phyloP scores from a whole-genome alignment of 2,113 vertebrate species.

The Xenopus borealis region DNA sequence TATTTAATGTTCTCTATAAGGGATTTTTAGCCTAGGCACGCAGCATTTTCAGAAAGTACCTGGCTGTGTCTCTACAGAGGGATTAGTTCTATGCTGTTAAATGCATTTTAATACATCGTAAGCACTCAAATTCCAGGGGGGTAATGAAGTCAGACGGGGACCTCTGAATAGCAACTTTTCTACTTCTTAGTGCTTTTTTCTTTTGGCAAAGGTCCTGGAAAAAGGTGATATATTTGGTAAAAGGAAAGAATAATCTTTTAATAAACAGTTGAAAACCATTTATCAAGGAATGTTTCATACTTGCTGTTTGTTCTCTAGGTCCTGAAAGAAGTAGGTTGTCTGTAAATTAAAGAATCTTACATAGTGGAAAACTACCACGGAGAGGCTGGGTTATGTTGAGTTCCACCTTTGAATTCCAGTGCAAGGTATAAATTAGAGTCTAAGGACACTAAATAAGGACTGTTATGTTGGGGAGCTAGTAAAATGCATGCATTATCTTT shows the following conservation, averaged over 20 bases:
- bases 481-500: no score
- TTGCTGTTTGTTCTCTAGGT: neutral
- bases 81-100: slow-evolving; percentile 29
- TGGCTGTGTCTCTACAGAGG: slow-evolving; percentile 12
- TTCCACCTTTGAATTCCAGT: no score
- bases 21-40: neutral
- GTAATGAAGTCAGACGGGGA: slow-evolving; percentile 33
- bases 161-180: slow-evolving; percentile 31
- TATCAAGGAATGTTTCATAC: neutral
- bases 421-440: no score
- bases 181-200: slow-evolving; percentile 16
- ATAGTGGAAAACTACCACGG: no score
- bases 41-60: slow-evolving; percentile 23
- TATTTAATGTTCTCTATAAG: no score
- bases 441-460: no score
- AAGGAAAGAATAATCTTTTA: slow-evolving; percentile 31
- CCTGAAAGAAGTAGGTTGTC: neutral
- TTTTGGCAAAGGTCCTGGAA: slow-evolving; percentile 32
- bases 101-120: slow-evolving; percentile 28
- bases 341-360: neutral
- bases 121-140: slow-evolving; percentile 27
- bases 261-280: slow-evolving; percentile 21
- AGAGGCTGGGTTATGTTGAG: no score
- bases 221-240: slow-evolving; percentile 32
- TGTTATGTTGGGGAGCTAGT: no score